Percentiles rank a stretch among this genome's conserved stretches.
These are phyloP conservation scores for Capromys pilorides DNA, from an alignment of 2,797 vertebrate species.

Conservation along the genomic window DNA sequence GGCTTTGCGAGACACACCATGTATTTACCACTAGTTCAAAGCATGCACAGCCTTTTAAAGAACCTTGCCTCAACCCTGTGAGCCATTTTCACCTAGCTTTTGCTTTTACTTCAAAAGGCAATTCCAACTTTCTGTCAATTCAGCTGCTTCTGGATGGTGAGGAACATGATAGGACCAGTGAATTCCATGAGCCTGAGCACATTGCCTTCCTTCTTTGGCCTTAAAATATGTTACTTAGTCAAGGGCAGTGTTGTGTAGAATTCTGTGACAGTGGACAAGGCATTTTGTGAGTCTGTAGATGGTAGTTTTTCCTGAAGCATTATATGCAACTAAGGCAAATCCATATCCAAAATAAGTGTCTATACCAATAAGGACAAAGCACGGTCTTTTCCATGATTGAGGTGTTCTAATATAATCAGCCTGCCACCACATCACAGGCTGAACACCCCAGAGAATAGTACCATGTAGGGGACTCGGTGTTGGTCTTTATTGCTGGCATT, in stretches of 20 bases:
- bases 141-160: not conserved
- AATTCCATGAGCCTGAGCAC: not conserved
- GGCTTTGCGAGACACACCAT: not conserved
- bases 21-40: not conserved
- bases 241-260: not conserved
- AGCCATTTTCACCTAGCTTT: not conserved
- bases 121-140: not conserved
- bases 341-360: not conserved
- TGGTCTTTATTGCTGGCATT: not conserved
- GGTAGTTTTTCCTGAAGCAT: not conserved
- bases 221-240: not conserved
- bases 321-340: not conserved
- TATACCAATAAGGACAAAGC: not conserved
- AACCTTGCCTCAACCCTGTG: not conserved
- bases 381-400: not conserved
- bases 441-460: not conserved
- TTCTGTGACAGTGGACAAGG: not conserved
- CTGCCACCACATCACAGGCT: not conserved
- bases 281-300: not conserved
- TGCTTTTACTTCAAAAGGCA: not conserved
- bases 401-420: not conserved
- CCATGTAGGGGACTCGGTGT: not conserved
- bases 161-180: not conserved
- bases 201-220: not conserved
- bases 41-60: not conserved